phyloP scores from a whole-genome alignment of 2,113 vertebrate genomes.

The Saguinus midas region DNA sequence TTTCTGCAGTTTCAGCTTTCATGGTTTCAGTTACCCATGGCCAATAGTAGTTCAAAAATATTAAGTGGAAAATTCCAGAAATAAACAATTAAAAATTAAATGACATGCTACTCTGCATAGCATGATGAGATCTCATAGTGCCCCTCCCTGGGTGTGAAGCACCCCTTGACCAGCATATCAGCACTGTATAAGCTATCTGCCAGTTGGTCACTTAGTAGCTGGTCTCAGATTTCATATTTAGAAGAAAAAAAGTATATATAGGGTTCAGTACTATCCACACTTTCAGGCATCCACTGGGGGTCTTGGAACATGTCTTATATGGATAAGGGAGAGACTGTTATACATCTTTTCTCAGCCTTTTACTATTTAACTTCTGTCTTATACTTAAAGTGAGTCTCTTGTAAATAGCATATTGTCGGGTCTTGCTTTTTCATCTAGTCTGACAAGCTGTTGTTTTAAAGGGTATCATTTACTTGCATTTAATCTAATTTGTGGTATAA shows the following conservation, averaged over 20 bases:
- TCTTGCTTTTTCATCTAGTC: neutral
- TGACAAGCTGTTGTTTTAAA: neutral
- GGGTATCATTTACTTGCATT: neutral
- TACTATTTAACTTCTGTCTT: neutral
- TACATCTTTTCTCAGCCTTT: neutral
- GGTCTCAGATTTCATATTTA: neutral
- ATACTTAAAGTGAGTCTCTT: neutral
- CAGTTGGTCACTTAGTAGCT: neutral
- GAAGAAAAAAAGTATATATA: neutral
- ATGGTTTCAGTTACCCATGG: neutral
- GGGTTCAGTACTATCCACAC: neutral
- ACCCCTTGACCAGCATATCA: neutral
- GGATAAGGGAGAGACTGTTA: neutral
- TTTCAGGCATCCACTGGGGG: neutral
- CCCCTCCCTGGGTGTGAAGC: neutral
- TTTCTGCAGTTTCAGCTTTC: neutral
- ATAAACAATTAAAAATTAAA: neutral
- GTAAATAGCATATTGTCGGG: neutral
- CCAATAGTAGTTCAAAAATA: neutral
- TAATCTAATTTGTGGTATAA: neutral
- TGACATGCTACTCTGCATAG: neutral
- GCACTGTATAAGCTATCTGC: neutral
- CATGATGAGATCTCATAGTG: neutral
- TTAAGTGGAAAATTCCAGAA: neutral
- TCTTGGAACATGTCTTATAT: neutral